Conservation (phyloP, 1,140 invertebrate species). For the Platyura marginata region DNA sequence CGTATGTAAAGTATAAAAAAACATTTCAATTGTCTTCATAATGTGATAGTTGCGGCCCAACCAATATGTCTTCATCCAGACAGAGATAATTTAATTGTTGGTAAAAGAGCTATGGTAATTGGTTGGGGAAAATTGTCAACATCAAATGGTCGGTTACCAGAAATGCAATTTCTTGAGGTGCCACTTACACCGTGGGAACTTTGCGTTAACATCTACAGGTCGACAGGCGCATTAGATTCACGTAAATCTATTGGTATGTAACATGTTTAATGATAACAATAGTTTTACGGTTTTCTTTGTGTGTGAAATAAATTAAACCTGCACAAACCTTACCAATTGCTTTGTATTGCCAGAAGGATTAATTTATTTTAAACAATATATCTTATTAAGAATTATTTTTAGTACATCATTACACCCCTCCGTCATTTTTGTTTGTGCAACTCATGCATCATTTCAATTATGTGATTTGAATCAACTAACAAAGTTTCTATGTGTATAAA, state of each 20-base stretch:
- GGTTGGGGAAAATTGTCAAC: constrained; percentile 24
- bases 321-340: no score
- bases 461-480: no score
- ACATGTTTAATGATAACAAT: background rate
- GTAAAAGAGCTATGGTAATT: constrained; percentile 24
- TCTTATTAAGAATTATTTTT: no score
- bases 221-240: constrained; percentile 21
- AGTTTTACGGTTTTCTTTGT: background rate
- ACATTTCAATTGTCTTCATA: no score
- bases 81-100: constrained; percentile 26
- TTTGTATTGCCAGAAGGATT: no score
- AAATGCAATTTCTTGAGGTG: constrained; percentile 21
- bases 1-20: no score
- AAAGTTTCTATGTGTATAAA: no score
- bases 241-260: constrained; percentile 18
- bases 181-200: constrained; percentile 23
- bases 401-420: no score
- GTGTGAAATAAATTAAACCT: background rate
- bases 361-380: no score
- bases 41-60: constrained; percentile 29
- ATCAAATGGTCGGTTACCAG: constrained; percentile 16
- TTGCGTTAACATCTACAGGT: constrained; percentile 20
- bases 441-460: no score
- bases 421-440: no score
- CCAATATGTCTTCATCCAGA: constrained; percentile 29